These are phyloP conservation scores for Cephus runcator DNA, from an alignment of 2,888 invertebrate species.

Conservation along the genomic window DNA sequence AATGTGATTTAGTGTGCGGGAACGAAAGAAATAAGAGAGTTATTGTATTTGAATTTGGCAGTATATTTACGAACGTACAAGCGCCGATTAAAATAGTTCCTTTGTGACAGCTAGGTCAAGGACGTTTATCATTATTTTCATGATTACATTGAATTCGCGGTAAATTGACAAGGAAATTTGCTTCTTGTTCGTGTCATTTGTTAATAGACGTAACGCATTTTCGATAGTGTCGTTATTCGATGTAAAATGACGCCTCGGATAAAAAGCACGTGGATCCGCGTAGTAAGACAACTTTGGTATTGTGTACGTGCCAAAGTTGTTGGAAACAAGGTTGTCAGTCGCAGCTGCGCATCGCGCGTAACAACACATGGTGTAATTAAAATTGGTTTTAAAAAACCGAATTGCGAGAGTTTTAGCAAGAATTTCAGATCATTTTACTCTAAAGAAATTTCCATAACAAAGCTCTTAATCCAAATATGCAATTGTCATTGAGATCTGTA, in stretches of 20 bases:
- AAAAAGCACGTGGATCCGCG: conserved; percentile 23
- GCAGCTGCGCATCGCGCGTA: not conserved
- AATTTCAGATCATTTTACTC: not conserved
- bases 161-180: not conserved
- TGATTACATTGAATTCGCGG: not conserved
- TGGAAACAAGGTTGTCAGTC: not conserved
- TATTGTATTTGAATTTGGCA: not conserved
- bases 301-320: not conserved
- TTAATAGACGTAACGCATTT: not conserved
- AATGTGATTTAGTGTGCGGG: not conserved
- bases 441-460: not conserved
- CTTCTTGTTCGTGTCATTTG: not conserved
- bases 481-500: not conserved
- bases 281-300: conserved; percentile 12
- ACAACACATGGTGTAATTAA: not conserved
- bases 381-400: not conserved
- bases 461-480: not conserved
- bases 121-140: conserved; percentile 10
- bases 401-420: not conserved
- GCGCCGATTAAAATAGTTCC: conserved; percentile 17
- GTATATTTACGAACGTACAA: not conserved
- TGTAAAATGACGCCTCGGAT: not conserved
- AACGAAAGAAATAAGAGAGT: not conserved
- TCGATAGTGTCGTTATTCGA: not conserved
- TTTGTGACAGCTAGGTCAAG: conserved; percentile 20